A percentile compares a stretch with the other conserved stretches of the same genome.
These are phyloP conservation scores for Trichomycterus rosablanca DNA, from an alignment of 2,113 vertebrate species.

Conservation along the genomic window DNA sequence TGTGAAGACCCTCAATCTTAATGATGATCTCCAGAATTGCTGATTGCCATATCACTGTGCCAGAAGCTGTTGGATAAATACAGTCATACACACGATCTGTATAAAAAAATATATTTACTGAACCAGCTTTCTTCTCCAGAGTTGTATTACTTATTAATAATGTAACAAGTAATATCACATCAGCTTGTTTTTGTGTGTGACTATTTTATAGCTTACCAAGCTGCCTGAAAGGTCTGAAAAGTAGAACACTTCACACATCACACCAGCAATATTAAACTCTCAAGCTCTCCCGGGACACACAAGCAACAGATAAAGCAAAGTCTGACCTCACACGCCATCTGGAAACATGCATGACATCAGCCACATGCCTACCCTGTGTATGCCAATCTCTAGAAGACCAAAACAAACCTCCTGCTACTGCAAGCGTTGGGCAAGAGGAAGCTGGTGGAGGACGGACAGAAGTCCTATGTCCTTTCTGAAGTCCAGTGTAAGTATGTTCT, in stretches of 20 bases:
- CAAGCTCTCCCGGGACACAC: constrained; percentile 27
- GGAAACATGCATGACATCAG: constrained; percentile 45
- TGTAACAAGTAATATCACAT: background rate
- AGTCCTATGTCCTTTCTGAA: constrained; percentile 6
- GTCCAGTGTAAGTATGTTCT: background rate
- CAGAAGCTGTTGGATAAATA: background rate
- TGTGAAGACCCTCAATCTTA: too few species aligned
- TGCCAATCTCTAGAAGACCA: background rate
- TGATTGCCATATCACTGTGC: too few species aligned
- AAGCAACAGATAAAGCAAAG: constrained; percentile 19
- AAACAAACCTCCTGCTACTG: too few species aligned
- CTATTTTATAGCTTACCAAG: constrained; percentile 50
- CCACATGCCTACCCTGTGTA: too few species aligned
- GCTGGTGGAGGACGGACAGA: too few species aligned
- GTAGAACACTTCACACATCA: constrained; percentile 51
- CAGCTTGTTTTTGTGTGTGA: background rate
- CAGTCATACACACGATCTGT: background rate
- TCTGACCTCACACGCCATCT: too few species aligned
- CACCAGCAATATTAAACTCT: constrained; percentile 53
- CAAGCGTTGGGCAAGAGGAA: too few species aligned
- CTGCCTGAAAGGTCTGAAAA: constrained; percentile 51
- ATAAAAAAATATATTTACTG: background rate
- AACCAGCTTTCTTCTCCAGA: background rate
- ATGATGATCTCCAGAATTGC: too few species aligned
- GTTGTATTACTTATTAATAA: constrained; percentile 5